Conservation (phyloP, 35 echinoderm and acorn worm genomes). For the Stichopus chloronotus region DNA sequence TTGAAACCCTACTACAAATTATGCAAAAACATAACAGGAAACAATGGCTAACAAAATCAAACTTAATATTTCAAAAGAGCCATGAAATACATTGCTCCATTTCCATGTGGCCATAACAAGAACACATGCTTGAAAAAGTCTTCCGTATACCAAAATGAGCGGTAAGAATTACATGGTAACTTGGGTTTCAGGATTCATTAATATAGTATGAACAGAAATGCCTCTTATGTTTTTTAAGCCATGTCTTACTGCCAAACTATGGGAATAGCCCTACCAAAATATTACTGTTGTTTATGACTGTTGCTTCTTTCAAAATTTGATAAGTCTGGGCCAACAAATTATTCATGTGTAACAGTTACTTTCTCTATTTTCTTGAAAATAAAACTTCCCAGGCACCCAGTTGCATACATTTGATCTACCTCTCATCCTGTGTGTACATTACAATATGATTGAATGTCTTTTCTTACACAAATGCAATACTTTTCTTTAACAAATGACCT, state of each 20-base stretch:
- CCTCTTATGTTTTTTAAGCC: neutral
- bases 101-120: slow-evolving; percentile 12
- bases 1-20: neutral
- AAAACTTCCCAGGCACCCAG: neutral
- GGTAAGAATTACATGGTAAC: neutral
- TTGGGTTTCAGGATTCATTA: neutral
- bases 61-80: slow-evolving; percentile 18
- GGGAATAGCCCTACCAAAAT: neutral
- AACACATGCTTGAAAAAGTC: slow-evolving; percentile 18
- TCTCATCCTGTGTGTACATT: neutral
- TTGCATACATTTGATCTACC: neutral
- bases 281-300: neutral
- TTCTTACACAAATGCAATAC: neutral
- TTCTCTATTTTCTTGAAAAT: neutral
- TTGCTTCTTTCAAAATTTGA: neutral
- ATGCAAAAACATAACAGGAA: slow-evolving; percentile 32
- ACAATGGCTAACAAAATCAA: slow-evolving; percentile 10
- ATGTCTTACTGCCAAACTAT: neutral
- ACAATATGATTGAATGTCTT: neutral
- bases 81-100: slow-evolving; percentile 26
- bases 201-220: neutral
- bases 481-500: neutral
- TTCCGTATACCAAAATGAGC: slow-evolving; percentile 2
- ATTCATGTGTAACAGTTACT: neutral
- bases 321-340: slow-evolving; percentile 8